These are phyloP conservation scores for Archips xylosteana DNA, from an alignment of 2,888 invertebrate species.

Conservation along the genomic window DNA sequence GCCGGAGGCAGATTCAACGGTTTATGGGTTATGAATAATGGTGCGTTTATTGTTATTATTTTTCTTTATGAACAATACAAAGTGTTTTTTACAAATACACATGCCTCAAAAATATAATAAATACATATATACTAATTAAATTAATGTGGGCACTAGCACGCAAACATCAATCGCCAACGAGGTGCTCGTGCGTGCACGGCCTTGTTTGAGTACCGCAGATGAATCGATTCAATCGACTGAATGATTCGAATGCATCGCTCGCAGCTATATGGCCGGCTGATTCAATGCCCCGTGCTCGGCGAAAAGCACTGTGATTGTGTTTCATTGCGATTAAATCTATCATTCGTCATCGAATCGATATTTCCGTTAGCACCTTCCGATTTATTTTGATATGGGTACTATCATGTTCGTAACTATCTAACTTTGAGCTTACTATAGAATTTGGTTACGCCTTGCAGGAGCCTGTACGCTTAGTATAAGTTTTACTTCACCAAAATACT, in stretches of 20 bases:
- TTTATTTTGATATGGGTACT: neutral
- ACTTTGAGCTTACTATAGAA: too few relatives aligned
- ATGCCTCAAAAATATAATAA: too few relatives aligned
- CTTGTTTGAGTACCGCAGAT: constrained; percentile 53
- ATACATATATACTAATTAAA: neutral
- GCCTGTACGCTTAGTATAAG: too few relatives aligned
- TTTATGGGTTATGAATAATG: too few relatives aligned
- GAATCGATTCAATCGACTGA: constrained; percentile 72
- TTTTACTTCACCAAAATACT: too few relatives aligned
- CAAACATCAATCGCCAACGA: constrained; percentile 38
- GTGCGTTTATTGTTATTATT: too few relatives aligned
- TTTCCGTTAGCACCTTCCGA: neutral
- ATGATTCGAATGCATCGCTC: constrained; percentile 66
- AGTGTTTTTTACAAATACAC: too few relatives aligned
- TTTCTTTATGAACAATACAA: too few relatives aligned
- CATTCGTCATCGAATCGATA: constrained; percentile 23
- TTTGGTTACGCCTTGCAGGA: too few relatives aligned
- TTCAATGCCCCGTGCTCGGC: constrained; percentile 22
- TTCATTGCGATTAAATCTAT: constrained; percentile 28
- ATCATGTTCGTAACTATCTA: too few relatives aligned
- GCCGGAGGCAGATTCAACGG: too few relatives aligned
- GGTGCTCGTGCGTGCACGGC: constrained; percentile 42
- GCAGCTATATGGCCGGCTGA: constrained; percentile 34
- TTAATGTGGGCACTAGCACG: neutral
- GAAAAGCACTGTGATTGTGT: constrained; percentile 34